phyloP scores from a whole-genome alignment of 2,797 vertebrate genomes.

The Myotis pilosus region DNA sequence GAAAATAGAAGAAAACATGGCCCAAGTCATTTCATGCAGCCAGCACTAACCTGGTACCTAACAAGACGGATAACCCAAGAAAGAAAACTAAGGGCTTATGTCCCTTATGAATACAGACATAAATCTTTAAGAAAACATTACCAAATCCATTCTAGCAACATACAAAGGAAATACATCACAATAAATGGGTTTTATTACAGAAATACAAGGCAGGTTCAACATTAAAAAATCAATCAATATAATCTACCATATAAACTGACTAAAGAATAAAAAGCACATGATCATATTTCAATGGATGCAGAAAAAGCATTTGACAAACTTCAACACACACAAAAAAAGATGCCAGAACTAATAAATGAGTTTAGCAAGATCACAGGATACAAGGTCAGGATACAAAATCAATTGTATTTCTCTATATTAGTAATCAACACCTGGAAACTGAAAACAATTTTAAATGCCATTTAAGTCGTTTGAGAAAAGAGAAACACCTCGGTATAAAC shows the following conservation, averaged over 20 bases:
- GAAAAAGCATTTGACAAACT: constrained; percentile 16
- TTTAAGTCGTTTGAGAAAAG: background rate
- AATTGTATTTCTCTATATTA: background rate
- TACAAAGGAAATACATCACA: background rate
- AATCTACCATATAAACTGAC: background rate
- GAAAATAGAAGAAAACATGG: background rate
- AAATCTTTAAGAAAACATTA: background rate
- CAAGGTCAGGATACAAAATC: background rate
- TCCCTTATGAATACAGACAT: background rate
- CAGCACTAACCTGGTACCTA: background rate
- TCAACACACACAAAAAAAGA: background rate
- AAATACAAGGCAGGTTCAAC: background rate
- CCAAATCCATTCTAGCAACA: background rate
- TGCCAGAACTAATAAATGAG: background rate
- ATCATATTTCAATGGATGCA: background rate
- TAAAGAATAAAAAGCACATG: constrained; percentile 20
- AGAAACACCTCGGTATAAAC: background rate
- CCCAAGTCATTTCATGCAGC: background rate
- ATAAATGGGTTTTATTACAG: background rate
- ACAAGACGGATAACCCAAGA: background rate
- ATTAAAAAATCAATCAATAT: background rate
- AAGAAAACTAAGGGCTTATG: background rate
- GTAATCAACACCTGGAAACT: background rate
- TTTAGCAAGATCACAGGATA: background rate
- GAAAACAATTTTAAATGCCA: background rate